These are phyloP conservation scores for Carpatolechia fugitivella DNA, from an alignment of 2,888 invertebrate genomes.

Conservation along the genomic window DNA sequence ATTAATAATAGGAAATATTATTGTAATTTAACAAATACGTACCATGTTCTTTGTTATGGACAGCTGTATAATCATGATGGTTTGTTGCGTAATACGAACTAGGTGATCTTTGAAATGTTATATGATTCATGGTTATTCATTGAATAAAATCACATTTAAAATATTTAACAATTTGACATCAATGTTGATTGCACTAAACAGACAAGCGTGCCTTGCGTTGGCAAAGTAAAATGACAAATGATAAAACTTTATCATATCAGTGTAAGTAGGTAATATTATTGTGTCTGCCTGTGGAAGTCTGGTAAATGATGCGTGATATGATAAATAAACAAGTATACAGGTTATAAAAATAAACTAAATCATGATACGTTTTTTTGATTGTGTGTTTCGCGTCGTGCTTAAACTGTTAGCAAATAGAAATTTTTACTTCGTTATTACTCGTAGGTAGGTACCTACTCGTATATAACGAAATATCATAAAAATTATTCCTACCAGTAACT, in stretches of 20 bases:
- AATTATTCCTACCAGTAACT: too few species aligned
- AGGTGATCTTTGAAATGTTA: slow-evolving; percentile 39
- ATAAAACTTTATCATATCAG: slow-evolving; percentile 2
- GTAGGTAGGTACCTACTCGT: too few species aligned
- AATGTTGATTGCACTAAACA: not conserved
- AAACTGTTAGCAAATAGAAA: too few species aligned
- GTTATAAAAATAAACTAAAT: not conserved
- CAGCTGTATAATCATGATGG: slow-evolving; percentile 59
- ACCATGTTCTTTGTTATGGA: slow-evolving; percentile 60
- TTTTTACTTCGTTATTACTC: too few species aligned
- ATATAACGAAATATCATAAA: too few species aligned
- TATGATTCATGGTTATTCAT: slow-evolving; percentile 38
- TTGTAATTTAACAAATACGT: slow-evolving; percentile 30
- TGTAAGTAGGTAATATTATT: too few species aligned
- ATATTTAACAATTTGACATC: too few species aligned
- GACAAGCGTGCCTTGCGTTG: not conserved
- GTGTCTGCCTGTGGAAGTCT: not conserved
- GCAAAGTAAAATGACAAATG: slow-evolving; percentile 1
- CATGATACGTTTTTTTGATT: not conserved
- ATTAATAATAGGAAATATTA: too few species aligned
- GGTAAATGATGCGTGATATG: not conserved
- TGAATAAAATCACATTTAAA: too few species aligned
- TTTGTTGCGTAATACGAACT: slow-evolving; percentile 41
- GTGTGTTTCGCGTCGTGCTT: not conserved
- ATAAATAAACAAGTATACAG: not conserved